Base-by-base conservation (phyloP, 2,797 vertebrate genomes). In the Echeneis naucrates region DNA sequence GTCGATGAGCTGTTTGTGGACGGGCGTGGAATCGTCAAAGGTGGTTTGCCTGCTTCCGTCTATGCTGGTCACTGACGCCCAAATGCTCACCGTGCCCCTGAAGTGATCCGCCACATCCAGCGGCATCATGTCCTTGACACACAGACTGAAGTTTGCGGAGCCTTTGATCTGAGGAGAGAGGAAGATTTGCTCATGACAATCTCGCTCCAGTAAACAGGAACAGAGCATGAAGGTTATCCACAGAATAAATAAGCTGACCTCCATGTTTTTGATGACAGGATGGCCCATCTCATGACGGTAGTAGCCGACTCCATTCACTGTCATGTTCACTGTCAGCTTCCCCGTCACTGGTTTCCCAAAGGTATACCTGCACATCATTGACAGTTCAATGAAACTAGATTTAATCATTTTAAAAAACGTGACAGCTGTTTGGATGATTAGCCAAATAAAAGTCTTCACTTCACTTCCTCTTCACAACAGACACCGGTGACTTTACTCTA, bases 1-100 rank as follows among this genome's bases (percentile, higher is more conserved):
- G 72, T 98, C 97, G 23, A 99, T 97, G 53, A 99, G 95, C 85
- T 99, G 97, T 38, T 97, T 98, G 78, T 98, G 97, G 58, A 99
- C 95, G 0, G 95, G 95, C 0, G 95, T 97, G 0, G 96, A 96
- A 86, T 98, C 96, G 2, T 99, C 97, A 37, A 96, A 97, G 0
- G 94, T 96, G 32, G 95, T 94, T 80, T 98, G 97, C 65, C 91
- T 94, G 86, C 94, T 96, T 32, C 97, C 96, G 9, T 98, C 97
- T 0, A 87, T 73, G 51, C 95, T 95, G 64, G 83, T 92, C 68
- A 98, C 96, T 0, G 92, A 94, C 11, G 95, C 96, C 97, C 97
- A 98, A 88, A 98, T 96, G 93, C 87, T 96, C 62, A 98, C 95
- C 0, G 94, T 92, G 63, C 97, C 97, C 68, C 97, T 93, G 85